These are phyloP conservation scores for Drosophila littoralis DNA, from an alignment of 1,140 invertebrate genomes.

Conservation along the genomic window DNA sequence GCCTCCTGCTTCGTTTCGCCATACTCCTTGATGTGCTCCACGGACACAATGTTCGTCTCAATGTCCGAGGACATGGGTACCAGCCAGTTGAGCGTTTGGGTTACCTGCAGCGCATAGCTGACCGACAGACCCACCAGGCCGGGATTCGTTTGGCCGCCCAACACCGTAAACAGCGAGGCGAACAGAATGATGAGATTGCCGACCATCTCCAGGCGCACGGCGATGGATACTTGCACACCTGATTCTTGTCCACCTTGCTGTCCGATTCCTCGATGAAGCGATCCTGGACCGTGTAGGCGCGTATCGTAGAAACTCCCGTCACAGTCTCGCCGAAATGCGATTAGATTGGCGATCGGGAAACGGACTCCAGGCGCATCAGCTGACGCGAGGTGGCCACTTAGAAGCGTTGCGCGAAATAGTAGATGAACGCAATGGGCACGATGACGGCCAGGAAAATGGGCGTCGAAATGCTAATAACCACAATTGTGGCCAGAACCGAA, in stretches of 20 bases:
- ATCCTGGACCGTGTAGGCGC: constrained; percentile 90
- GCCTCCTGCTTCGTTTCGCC: constrained; percentile 93
- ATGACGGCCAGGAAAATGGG: constrained; percentile 93
- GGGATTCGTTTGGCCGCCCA: constrained; percentile 89
- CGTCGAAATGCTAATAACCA: constrained; percentile 96
- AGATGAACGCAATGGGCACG: constrained; percentile 93
- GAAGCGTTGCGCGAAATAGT: constrained; percentile 96
- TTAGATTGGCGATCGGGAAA: constrained; percentile 98
- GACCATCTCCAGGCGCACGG: constrained; percentile 95
- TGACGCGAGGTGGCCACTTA: constrained; percentile 97
- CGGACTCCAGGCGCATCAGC: constrained; percentile 97
- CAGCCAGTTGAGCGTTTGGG: constrained; percentile 97
- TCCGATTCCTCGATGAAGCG: constrained; percentile 93
- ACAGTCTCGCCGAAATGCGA: constrained; percentile 98
- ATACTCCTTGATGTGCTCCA: constrained; percentile 99
- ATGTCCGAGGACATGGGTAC: constrained; percentile 98
- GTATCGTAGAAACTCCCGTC: constrained; percentile 90
- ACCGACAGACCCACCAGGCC: constrained; percentile 95
- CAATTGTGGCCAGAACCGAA: constrained; percentile 89
- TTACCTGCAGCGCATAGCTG: constrained; percentile 95
- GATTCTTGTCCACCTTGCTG: constrained; percentile 93
- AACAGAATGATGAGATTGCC: constrained; percentile 96
- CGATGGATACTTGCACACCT: constrained; percentile 95
- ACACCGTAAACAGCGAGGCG: constrained; percentile 94
- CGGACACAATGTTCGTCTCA: constrained; percentile 98